These are phyloP conservation scores for Tachina grossa DNA, from an alignment of 2,888 invertebrate species.

Conservation along the genomic window DNA sequence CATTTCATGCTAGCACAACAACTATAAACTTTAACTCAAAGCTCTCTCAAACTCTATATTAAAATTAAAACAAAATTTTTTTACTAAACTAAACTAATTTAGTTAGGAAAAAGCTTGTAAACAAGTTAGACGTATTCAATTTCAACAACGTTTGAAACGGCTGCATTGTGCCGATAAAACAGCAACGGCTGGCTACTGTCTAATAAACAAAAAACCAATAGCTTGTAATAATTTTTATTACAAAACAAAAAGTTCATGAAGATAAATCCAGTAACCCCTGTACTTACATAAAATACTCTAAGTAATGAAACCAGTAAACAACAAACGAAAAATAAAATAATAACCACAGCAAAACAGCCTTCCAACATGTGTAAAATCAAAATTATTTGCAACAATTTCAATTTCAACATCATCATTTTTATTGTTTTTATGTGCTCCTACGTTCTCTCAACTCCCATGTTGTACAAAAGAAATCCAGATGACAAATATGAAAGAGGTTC, in stretches of 20 bases:
- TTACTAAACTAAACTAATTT: constrained; percentile 50
- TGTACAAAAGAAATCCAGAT: constrained; percentile 84
- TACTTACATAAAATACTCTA: background rate
- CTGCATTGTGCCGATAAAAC: constrained; percentile 37
- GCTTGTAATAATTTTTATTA: constrained; percentile 20
- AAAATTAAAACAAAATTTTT: constrained; percentile 33
- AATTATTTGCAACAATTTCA: constrained; percentile 61
- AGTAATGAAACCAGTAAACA: constrained; percentile 48
- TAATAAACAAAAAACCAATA: constrained; percentile 26
- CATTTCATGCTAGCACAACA: constrained; percentile 11
- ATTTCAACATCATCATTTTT: constrained; percentile 65
- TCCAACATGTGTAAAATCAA: constrained; percentile 69
- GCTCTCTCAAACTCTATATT: constrained; percentile 17
- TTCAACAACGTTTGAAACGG: constrained; percentile 22
- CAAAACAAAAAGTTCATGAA: constrained; percentile 11
- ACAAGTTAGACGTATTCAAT: constrained; percentile 68
- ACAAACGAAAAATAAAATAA: constrained; percentile 1
- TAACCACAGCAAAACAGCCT: constrained; percentile 47
- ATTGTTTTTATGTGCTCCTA: constrained; percentile 70
- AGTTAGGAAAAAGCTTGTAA: constrained; percentile 73
- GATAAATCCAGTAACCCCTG: constrained; percentile 5
- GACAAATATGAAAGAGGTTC: constrained; percentile 84
- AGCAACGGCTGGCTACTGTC: background rate
- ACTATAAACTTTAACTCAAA: background rate
- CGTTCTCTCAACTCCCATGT: constrained; percentile 80